Conservation (phyloP, 2,113 vertebrate species). For the Phrynosoma platyrhinos region DNA sequence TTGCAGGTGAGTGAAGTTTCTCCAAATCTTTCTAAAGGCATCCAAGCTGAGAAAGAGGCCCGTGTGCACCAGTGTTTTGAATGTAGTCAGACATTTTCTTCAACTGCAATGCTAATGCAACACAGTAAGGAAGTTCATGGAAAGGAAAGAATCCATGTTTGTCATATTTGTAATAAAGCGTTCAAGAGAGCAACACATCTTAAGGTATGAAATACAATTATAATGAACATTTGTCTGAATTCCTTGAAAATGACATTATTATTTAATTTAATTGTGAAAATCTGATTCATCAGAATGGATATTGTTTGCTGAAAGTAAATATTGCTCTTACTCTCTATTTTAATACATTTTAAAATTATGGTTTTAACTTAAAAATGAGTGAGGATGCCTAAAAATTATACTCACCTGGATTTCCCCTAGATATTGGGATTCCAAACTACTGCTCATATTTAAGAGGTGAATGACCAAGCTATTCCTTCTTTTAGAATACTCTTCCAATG, state of each 20-base stretch:
- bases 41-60: conserved; percentile 78
- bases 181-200: conserved; percentile 97
- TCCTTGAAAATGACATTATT: not conserved
- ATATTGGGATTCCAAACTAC: no score
- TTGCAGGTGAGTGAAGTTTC: conserved; percentile 81
- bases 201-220: conserved; percentile 82
- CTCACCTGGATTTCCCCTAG: no score
- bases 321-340: no score
- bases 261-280: not conserved
- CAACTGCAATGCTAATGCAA: conserved; percentile 84
- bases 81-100: conserved; percentile 86
- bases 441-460: not conserved
- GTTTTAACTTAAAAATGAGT: no score
- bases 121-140: conserved; percentile 86
- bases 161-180: conserved; percentile 91
- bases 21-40: conserved; percentile 74
- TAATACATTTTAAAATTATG: no score
- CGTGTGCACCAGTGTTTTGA: conserved; percentile 88
- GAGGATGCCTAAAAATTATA: no score
- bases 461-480: no score
- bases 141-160: conserved; percentile 93
- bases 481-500: not conserved
- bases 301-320: not conserved
- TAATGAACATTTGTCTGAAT: not conserved
- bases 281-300: no score